phyloP scores from a whole-genome alignment of 2,888 invertebrate species.

The Drosophila demipolita region DNA sequence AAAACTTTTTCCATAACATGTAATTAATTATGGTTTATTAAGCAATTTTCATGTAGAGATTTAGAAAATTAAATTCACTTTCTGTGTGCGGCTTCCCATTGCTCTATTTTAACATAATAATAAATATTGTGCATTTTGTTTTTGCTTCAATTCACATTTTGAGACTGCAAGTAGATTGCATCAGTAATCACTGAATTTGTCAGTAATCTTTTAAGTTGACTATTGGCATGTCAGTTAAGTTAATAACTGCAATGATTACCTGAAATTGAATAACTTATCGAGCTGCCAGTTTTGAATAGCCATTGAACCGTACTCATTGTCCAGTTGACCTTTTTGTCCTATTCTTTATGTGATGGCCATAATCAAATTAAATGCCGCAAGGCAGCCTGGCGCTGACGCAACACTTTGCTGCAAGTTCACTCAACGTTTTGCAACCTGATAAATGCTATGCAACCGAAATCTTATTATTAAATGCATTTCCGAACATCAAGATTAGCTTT shows the following conservation, averaged over 20 bases:
- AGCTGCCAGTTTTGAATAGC: neutral
- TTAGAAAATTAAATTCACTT: neutral
- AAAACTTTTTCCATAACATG: neutral
- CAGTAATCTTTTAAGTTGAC: neutral
- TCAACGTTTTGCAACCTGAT: neutral
- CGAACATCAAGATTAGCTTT: too few relatives aligned
- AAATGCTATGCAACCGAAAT: too few relatives aligned
- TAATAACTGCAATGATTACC: neutral
- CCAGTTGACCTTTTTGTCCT: neutral
- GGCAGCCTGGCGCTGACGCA: neutral
- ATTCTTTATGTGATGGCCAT: neutral
- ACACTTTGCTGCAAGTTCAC: neutral
- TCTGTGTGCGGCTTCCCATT: neutral
- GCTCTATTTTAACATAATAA: neutral
- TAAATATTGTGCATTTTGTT: too few relatives aligned
- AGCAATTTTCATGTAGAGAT: neutral
- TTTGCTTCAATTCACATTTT: neutral
- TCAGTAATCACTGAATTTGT: neutral
- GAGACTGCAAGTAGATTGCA: neutral
- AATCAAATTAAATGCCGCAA: neutral
- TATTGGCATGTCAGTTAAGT: neutral
- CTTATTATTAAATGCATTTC: too few relatives aligned
- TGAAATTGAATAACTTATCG: neutral
- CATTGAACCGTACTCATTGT: neutral
- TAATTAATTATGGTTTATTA: neutral